A percentile compares a stretch with the other conserved stretches of the same genome.
Evolutionary conservation across 2,113 vertebrate genomes (phyloP).

Genomic region (Campylomormyrus tamandua): DNA sequence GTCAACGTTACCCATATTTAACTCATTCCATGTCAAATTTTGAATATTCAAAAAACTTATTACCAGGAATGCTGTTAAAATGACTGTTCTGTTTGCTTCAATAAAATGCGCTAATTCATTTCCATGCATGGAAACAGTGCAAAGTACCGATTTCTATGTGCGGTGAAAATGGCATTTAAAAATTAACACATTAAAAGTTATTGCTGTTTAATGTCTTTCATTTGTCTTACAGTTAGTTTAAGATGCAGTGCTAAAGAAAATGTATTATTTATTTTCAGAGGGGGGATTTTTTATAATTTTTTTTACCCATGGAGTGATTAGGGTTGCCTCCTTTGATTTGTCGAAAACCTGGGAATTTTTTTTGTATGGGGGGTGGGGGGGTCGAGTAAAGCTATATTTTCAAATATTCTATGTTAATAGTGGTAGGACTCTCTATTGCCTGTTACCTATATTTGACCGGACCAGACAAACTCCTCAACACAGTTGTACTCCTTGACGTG

Average conservation of each 20-base stretch:
- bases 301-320: neutral
- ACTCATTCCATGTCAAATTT: conserved; percentile 7
- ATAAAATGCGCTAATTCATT: conserved; percentile 8
- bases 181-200: neutral
- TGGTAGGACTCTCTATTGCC: neutral
- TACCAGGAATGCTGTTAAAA: neutral
- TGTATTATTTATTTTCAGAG: neutral
- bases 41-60: neutral
- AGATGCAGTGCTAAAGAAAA: neutral
- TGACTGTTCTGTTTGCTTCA: neutral
- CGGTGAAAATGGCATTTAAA: neutral
- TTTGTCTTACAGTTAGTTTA: neutral
- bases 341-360: neutral
- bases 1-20: neutral
- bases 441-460: neutral
- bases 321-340: neutral
- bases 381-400: neutral
- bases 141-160: neutral
- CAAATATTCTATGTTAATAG: neutral
- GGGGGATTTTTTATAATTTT: neutral
- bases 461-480: neutral
- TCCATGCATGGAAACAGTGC: neutral
- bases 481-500: neutral
- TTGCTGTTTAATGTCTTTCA: neutral
- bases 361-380: neutral